Evolutionary conservation across 2,888 invertebrate genomes (phyloP).

Genomic region (Melinopterus prodromus): DNA sequence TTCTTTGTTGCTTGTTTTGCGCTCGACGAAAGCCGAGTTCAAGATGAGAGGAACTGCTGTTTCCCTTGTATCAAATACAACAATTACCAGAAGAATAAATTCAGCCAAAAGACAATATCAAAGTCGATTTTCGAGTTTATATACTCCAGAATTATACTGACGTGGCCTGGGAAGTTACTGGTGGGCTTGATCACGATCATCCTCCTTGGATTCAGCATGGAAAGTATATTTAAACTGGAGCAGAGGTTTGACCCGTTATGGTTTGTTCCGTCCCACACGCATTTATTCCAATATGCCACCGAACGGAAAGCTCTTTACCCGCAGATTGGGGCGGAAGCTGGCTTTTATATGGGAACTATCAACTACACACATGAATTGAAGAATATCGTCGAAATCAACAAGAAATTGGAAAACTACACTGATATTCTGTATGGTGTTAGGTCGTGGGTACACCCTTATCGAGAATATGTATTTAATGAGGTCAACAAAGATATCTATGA

Average conservation of each 20-base stretch:
- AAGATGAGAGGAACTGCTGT: slow-evolving; percentile 70
- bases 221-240: slow-evolving; percentile 70
- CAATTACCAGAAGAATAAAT: slow-evolving; percentile 62
- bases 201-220: slow-evolving; percentile 69
- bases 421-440: slow-evolving; percentile 65
- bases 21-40: slow-evolving; percentile 73
- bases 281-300: slow-evolving; percentile 69
- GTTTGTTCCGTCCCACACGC: slow-evolving; percentile 78
- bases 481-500: slow-evolving; percentile 63
- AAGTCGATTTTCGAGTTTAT: slow-evolving; percentile 67
- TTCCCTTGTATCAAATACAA: slow-evolving; percentile 73
- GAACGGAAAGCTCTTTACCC: slow-evolving; percentile 71
- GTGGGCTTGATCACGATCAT: slow-evolving; percentile 68
- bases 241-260: slow-evolving; percentile 83
- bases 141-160: slow-evolving; percentile 73
- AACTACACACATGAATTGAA: slow-evolving; percentile 71
- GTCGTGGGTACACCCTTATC: slow-evolving; percentile 74
- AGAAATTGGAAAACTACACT: slow-evolving; percentile 63
- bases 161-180: slow-evolving; percentile 70
- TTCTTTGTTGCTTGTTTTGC: slow-evolving; percentile 82
- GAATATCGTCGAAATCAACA: slow-evolving; percentile 65
- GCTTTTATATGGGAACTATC: slow-evolving; percentile 72
- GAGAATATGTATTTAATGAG: slow-evolving; percentile 67
- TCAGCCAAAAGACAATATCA: slow-evolving; percentile 66
- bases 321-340: slow-evolving; percentile 69